Conservation (phyloP, 2,888 invertebrate genomes). For the Belgica antarctica region DNA sequence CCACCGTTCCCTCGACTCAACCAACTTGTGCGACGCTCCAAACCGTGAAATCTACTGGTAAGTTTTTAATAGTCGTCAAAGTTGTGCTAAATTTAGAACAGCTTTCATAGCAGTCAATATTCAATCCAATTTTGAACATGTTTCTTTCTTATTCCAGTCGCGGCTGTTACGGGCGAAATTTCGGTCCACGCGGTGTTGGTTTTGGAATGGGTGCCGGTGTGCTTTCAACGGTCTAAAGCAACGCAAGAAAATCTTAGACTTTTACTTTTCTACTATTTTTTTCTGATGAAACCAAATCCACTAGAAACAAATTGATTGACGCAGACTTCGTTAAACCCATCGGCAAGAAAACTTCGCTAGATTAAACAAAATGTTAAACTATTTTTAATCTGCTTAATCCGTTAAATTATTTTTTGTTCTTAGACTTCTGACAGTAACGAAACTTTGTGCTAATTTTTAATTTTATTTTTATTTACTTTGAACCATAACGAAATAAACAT, state of each 20-base stretch:
- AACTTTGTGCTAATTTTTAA: neutral
- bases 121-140: neutral
- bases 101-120: slow-evolving; percentile 46
- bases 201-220: slow-evolving; percentile 89
- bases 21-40: slow-evolving; percentile 86
- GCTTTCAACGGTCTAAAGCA: slow-evolving; percentile 76
- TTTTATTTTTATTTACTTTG: neutral
- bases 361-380: neutral
- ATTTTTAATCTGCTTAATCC: neutral
- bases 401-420: neutral
- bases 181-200: slow-evolving; percentile 84
- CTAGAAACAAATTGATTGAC: neutral
- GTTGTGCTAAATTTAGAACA: no score
- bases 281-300: neutral
- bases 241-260: neutral
- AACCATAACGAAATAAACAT: slow-evolving; percentile 3
- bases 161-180: slow-evolving; percentile 83
- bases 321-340: neutral
- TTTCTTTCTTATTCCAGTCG: slow-evolving; percentile 51
- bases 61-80: no score
- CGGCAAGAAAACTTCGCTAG: neutral
- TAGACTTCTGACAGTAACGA: neutral
- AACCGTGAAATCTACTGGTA: slow-evolving; percentile 87
- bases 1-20: slow-evolving; percentile 83
- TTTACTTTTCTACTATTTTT: slow-evolving; percentile 15